Percentiles rank a stretch among this genome's conserved stretches.
Conservation (phyloP, 2,888 invertebrate species). For the Galerucella pusilla region DNA sequence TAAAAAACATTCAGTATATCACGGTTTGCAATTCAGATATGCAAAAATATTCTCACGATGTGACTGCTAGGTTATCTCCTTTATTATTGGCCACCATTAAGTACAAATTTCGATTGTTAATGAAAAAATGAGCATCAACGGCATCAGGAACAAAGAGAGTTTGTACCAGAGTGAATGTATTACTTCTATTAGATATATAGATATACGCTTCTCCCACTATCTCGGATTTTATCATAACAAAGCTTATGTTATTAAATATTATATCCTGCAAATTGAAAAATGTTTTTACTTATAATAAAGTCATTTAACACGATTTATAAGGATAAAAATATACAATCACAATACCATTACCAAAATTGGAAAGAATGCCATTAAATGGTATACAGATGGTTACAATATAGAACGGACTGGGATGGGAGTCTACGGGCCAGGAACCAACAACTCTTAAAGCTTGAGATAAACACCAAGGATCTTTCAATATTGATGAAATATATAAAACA, state of each 20-base stretch:
- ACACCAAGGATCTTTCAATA: no score
- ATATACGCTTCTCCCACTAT: constrained; percentile 35
- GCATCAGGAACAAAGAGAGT: constrained; percentile 43
- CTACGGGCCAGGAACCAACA: no score
- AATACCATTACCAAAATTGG: no score
- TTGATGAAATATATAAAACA: no score
- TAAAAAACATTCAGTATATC: constrained; percentile 28
- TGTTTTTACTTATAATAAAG: no score
- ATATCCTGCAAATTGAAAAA: constrained; percentile 31
- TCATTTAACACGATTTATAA: no score
- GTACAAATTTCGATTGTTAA: constrained; percentile 50
- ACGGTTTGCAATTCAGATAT: constrained; percentile 22
- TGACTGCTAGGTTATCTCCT: constrained; percentile 44
- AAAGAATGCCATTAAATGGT: no score
- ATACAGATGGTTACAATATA: no score
- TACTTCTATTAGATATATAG: constrained; percentile 27
- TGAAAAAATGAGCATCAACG: constrained; percentile 55
- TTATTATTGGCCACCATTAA: constrained; percentile 50
- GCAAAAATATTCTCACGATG: constrained; percentile 49
- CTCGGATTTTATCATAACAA: constrained; percentile 34
- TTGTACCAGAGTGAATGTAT: constrained; percentile 42
- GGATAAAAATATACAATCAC: no score
- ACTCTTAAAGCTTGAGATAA: no score
- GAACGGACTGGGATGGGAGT: no score
- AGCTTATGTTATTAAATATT: constrained; percentile 32